Percentiles rank a stretch among this genome's conserved stretches.
Conservation (phyloP, 2,888 invertebrate species). For the Empis livida region DNA sequence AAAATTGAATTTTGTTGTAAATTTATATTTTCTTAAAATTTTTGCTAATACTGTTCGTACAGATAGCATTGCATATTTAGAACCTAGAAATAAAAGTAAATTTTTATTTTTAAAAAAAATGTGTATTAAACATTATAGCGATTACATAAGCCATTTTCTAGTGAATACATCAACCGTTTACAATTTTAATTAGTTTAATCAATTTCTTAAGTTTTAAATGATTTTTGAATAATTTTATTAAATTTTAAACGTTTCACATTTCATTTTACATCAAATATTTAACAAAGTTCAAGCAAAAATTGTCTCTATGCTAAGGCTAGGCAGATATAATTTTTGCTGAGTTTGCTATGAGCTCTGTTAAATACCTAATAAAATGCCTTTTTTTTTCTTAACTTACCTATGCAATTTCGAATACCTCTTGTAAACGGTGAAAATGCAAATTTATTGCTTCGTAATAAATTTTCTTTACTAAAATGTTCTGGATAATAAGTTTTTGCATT, state of each 20-base stretch:
- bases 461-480: slow-evolving; percentile 20
- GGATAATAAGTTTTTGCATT: slow-evolving; percentile 27
- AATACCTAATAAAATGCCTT: no score
- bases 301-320: no score
- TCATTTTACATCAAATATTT: no score
- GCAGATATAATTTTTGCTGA: no score
- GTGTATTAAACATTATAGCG: background rate
- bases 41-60: slow-evolving; percentile 27
- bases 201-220: background rate
- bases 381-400: slow-evolving; percentile 27
- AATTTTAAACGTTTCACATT: no score
- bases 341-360: no score
- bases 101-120: background rate
- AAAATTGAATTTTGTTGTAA: background rate
- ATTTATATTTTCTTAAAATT: slow-evolving; percentile 22
- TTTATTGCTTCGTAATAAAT: slow-evolving; percentile 14
- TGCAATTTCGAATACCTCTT: slow-evolving; percentile 31
- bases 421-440: slow-evolving; percentile 31
- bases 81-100: background rate
- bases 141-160: no score
- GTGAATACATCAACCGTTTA: no score
- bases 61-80: slow-evolving; percentile 25
- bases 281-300: no score
- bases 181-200: no score
- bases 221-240: no score